These are phyloP conservation scores for Euzophera pinguis DNA, from an alignment of 2,888 invertebrate genomes.

Conservation along the genomic window DNA sequence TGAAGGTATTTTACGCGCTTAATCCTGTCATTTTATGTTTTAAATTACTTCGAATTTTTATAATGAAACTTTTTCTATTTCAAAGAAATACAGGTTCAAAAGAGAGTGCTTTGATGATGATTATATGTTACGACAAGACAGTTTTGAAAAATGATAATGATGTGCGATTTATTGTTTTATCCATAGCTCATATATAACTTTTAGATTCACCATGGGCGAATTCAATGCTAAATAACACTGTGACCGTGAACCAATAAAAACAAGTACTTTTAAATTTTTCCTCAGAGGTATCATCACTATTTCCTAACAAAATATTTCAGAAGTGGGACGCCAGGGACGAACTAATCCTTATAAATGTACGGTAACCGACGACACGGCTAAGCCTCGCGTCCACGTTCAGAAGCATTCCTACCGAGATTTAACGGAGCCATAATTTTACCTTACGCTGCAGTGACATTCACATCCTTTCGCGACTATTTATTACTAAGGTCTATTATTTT, in stretches of 20 bases:
- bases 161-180: no score
- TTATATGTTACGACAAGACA: no score
- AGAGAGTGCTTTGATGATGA: no score
- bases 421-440: neutral
- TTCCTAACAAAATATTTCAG: slow-evolving; percentile 1
- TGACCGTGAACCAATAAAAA: neutral
- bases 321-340: neutral
- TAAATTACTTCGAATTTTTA: no score
- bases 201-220: no score
- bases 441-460: neutral
- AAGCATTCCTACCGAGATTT: slow-evolving; percentile 3
- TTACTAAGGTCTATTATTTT: neutral
- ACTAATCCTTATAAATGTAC: slow-evolving; percentile 5
- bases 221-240: no score
- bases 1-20: no score
- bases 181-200: no score
- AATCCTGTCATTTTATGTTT: no score
- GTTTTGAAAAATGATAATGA: no score
- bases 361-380: slow-evolving; percentile 2
- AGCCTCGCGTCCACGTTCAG: neutral
- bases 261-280: neutral
- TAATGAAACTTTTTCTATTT: no score
- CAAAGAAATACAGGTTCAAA: no score
- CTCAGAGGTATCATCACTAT: neutral
- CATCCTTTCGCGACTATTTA: neutral